A percentile compares a stretch with the other conserved stretches of the same genome.
Evolutionary conservation across 1,140 invertebrate genomes (phyloP).

Genomic region (Drosophila serrata): DNA sequence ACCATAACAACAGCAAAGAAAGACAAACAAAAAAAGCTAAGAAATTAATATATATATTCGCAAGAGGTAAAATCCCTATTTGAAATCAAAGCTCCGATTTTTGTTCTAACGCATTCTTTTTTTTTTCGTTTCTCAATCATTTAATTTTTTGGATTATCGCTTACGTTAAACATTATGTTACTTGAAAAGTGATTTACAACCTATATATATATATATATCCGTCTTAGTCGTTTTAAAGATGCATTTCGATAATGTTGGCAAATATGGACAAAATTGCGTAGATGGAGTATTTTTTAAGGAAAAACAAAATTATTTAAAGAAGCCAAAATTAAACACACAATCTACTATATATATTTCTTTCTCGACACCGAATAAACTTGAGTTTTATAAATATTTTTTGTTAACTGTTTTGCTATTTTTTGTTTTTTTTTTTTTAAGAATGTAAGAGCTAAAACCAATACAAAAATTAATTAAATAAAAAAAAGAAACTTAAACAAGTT

Average conservation of each 20-base stretch:
- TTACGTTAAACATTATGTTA: background rate
- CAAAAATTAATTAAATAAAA: background rate
- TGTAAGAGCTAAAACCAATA: slow-evolving; percentile 13
- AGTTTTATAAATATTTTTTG: slow-evolving; percentile 6
- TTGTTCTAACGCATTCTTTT: slow-evolving; percentile 11
- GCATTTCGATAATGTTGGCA: slow-evolving; percentile 11
- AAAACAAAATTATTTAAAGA: slow-evolving; percentile 1
- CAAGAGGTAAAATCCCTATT: slow-evolving; percentile 7
- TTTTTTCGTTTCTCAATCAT: background rate
- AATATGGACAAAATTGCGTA: background rate
- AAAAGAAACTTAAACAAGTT: slow-evolving; percentile 21
- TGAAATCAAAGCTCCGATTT: slow-evolving; percentile 13
- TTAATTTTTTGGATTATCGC: slow-evolving; percentile 1
- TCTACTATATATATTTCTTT: slow-evolving; percentile 6
- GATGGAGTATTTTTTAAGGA: slow-evolving; percentile 5
- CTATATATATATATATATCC: background rate
- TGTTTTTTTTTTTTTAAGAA: slow-evolving; percentile 12
- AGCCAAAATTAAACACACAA: background rate
- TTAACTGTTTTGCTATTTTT: background rate
- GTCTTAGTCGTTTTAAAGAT: slow-evolving; percentile 6
- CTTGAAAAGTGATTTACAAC: slow-evolving; percentile 9
- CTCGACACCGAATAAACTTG: slow-evolving; percentile 15
- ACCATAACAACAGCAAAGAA: background rate
- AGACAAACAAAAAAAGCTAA: background rate
- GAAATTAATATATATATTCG: slow-evolving; percentile 12